Evolutionary conservation across 2,888 invertebrate species (phyloP).

Genomic region (Noctua comes): DNA sequence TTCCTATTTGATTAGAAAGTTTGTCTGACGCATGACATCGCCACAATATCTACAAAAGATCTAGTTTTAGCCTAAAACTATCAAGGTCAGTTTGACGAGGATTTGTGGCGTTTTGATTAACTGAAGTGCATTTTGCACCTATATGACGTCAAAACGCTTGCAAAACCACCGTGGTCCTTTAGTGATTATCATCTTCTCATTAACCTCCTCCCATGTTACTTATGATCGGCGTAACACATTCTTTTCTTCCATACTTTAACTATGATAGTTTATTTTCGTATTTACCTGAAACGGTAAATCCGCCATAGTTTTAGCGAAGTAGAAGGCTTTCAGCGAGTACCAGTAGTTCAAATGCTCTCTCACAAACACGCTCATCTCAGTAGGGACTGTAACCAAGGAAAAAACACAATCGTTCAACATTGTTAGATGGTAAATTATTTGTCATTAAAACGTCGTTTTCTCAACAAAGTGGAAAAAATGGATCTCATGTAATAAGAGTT

Average conservation of each 20-base stretch:
- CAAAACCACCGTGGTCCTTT: too few species aligned
- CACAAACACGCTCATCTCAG: constrained; percentile 98
- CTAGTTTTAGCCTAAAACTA: neutral
- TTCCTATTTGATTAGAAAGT: constrained; percentile 8
- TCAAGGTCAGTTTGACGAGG: neutral
- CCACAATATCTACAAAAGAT: neutral
- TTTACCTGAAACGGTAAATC: constrained; percentile 99
- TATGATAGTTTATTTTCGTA: neutral
- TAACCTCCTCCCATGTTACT: neutral
- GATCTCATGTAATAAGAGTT: neutral
- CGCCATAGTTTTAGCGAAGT: constrained; percentile 98
- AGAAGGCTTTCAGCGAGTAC: constrained; percentile 99
- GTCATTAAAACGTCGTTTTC: neutral
- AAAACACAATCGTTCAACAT: constrained; percentile 14
- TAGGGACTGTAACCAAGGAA: constrained; percentile 94
- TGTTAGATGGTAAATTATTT: neutral
- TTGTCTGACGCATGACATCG: neutral
- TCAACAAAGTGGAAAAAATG: neutral
- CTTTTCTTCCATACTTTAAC: neutral
- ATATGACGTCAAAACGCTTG: neutral
- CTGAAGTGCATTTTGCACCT: neutral
- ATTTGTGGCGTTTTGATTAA: neutral
- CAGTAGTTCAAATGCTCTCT: constrained; percentile 99
- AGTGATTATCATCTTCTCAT: neutral
- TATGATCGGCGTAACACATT: neutral